Evolutionary conservation across 1,140 invertebrate genomes (phyloP), one percentile per base, ranked within the genome.

Genomic region (Nylanderia fulva): DNA sequence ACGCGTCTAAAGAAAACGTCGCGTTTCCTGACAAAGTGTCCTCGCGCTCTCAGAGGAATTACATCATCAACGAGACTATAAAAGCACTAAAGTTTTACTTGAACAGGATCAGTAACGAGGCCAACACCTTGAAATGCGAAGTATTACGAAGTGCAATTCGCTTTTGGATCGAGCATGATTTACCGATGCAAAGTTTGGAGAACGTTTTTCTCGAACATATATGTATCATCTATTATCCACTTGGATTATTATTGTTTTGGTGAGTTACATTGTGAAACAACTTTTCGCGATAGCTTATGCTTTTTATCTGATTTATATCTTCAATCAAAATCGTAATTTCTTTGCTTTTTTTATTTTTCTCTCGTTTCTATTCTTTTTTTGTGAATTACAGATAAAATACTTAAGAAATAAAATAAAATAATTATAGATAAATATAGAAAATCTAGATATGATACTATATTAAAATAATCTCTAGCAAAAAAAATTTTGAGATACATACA

Each of bases 81-180:
- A 92, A 91, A 56, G 91, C 94, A 5, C 89, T 95, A 8, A 95
- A 95, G 74, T 95, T 95, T 91, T 95, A 95, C 69, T 91, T 95
- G 0, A 93, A 92, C 63, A 92, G 94, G 61, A 92, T 95, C 58
- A 93, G 94, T 72, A 93, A 94, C 2, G 93, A 94, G n/a, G 83
- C 92, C 4, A 92, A 94, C 42, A 83, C 72, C 15, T 66, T 92
- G 6, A 93, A 94, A 61, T 90, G 92, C n/a, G 92, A 95, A 85
- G 85, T 95, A 66, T 80, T 95, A 11, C 90, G 93, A 48, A 91
- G 89, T 24, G 92, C 93, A 33, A 92, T 95, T 29, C 92, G 93
- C 56, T 95, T 95, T 86, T 96, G 95, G 95, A 84, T 94, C 11
- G 92, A 95, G 63, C 93, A 95, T 71, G 88, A 92, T 71, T 92